Percentiles rank a stretch among this genome's conserved stretches.
phyloP scores from a whole-genome alignment of 1,140 invertebrate species.

The Drosophila suzukii region DNA sequence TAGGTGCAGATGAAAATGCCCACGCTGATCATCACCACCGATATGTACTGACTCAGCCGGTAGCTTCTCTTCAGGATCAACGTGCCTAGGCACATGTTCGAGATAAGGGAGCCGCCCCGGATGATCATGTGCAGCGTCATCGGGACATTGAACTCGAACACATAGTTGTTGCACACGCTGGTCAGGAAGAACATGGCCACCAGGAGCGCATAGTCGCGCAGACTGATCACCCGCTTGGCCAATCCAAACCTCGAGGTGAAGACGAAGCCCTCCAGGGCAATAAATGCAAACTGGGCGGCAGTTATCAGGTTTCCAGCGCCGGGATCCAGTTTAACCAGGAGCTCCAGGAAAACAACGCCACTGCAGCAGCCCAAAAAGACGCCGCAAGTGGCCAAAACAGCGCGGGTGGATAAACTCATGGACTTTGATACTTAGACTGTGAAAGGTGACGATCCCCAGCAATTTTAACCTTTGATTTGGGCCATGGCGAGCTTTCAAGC shows the following conservation, averaged over 20 bases:
- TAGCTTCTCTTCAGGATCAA: constrained; percentile 95
- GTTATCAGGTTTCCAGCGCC: constrained; percentile 97
- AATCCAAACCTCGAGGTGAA: constrained; percentile 94
- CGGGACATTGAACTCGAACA: constrained; percentile 97
- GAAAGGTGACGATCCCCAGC: neutral
- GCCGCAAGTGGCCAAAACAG: constrained; percentile 48
- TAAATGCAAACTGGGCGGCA: constrained; percentile 96
- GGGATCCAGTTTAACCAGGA: constrained; percentile 94
- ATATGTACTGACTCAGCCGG: constrained; percentile 93
- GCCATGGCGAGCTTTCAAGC: constrained; percentile 25
- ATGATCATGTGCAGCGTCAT: constrained; percentile 99
- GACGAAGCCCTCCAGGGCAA: constrained; percentile 95
- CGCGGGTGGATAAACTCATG: constrained; percentile 38
- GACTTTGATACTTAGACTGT: too few species aligned
- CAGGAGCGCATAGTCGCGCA: constrained; percentile 93
- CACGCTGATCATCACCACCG: constrained; percentile 95
- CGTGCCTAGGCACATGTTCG: constrained; percentile 98
- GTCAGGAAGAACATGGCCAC: constrained; percentile 96
- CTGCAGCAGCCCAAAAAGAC: constrained; percentile 96
- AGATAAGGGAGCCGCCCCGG: constrained; percentile 97
- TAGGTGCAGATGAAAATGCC: constrained; percentile 97
- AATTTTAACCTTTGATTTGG: constrained; percentile 12
- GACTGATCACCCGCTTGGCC: constrained; percentile 88
- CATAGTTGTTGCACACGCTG: constrained; percentile 98
- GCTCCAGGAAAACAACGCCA: constrained; percentile 95